Percentiles rank a stretch among this genome's conserved stretches.
These are phyloP conservation scores for Halesus radiatus DNA, from an alignment of 1,140 invertebrate species.

Conservation along the genomic window DNA sequence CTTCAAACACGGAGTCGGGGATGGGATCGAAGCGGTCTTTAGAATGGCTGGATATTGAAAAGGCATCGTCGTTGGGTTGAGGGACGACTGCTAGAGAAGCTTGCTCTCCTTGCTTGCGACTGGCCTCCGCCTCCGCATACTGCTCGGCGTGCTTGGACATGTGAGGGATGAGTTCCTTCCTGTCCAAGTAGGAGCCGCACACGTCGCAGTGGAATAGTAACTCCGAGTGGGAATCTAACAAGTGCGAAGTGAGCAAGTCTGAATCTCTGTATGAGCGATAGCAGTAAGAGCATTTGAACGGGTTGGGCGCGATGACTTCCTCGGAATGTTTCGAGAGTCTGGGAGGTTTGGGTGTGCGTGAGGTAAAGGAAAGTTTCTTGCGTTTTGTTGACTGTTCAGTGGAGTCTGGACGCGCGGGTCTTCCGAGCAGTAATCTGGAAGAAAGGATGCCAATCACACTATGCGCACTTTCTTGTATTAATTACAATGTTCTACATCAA, in stretches of 20 bases:
- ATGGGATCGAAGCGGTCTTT: conserved; percentile 59
- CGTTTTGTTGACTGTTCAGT: conserved; percentile 52
- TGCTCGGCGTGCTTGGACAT: conserved; percentile 60
- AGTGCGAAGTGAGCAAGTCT: conserved; percentile 56
- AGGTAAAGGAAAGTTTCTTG: conserved; percentile 56
- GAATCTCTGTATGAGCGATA: conserved; percentile 32
- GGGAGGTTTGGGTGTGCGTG: conserved; percentile 44
- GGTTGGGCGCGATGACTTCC: neutral
- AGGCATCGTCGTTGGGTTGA: conserved; percentile 51
- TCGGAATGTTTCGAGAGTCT: neutral
- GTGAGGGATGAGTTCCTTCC: conserved; percentile 60
- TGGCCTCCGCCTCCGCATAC: conserved; percentile 42
- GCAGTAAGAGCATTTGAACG: conserved; percentile 59
- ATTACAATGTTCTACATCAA: conserved; percentile 45
- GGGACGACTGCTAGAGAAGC: neutral
- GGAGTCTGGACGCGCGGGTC: conserved; percentile 34
- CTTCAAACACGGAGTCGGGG: conserved; percentile 62
- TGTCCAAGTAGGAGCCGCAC: conserved; percentile 60
- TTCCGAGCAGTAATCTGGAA: conserved; percentile 53
- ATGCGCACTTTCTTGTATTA: conserved; percentile 40
- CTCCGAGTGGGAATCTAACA: conserved; percentile 58
- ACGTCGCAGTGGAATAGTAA: conserved; percentile 62
- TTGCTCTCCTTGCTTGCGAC: neutral
- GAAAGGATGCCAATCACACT: conserved; percentile 55
- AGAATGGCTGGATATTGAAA: conserved; percentile 62